Conservation (phyloP, 2,888 invertebrate species). For the Aporophyla nigra region DNA sequence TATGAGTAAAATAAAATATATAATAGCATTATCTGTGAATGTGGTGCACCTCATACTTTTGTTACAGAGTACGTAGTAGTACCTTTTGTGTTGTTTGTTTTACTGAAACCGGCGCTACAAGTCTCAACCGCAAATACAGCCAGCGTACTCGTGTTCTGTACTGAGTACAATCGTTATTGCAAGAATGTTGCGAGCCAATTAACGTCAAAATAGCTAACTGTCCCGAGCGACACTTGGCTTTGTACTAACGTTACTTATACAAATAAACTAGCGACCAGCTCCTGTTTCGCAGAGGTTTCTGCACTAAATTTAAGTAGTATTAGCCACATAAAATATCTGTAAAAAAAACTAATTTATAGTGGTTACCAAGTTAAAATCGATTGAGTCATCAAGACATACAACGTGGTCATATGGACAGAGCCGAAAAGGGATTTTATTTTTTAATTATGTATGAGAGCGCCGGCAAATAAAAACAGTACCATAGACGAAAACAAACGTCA, state of each 20-base stretch:
- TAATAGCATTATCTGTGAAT: not conserved
- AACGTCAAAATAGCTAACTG: not conserved
- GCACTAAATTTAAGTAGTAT: not conserved
- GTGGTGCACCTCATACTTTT: not conserved
- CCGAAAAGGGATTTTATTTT: not conserved
- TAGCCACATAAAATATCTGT: too few species aligned
- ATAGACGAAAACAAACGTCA: too few species aligned
- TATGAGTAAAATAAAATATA: not conserved
- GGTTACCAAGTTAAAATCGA: too few species aligned
- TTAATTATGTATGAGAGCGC: not conserved
- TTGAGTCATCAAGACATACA: too few species aligned
- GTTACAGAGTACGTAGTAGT: too few species aligned
- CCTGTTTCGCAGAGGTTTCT: not conserved
- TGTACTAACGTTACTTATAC: not conserved
- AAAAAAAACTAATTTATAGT: not conserved
- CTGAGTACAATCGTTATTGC: not conserved
- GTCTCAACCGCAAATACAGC: slow-evolving; percentile 12
- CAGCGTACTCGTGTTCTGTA: not conserved
- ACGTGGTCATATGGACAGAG: not conserved
- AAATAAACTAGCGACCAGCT: not conserved
- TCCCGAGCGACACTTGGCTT: not conserved
- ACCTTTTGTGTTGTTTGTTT: not conserved
- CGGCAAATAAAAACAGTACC: too few species aligned
- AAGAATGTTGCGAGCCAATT: slow-evolving; percentile 5
- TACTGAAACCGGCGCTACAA: not conserved